Percentiles rank a stretch among this genome's conserved stretches.
phyloP scores from a whole-genome alignment of 1,140 invertebrate genomes.

The Meloidogyne hapla region DNA sequence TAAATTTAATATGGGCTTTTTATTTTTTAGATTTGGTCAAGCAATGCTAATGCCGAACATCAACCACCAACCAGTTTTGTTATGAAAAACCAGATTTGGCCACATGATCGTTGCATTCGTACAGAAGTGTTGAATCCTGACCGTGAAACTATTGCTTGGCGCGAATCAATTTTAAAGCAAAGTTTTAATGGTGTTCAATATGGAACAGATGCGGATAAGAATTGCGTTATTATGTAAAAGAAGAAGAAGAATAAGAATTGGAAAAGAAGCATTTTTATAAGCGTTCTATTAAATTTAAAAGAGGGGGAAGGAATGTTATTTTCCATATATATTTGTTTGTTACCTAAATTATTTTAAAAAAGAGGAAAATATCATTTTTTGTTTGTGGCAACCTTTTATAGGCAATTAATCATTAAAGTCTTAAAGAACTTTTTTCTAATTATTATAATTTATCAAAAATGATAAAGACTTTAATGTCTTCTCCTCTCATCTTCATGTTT shows the following conservation, averaged over 20 bases:
- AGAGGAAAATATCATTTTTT: background rate
- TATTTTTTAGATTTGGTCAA: constrained; percentile 43
- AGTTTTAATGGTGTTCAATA: constrained; percentile 31
- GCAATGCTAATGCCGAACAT: constrained; percentile 39
- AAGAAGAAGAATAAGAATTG: background rate
- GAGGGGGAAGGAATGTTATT: background rate
- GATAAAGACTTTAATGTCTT: background rate
- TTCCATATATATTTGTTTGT: background rate
- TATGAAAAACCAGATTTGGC: constrained; percentile 55
- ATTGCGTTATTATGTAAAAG: constrained; percentile 49
- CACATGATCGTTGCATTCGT: constrained; percentile 40
- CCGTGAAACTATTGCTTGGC: constrained; percentile 34
- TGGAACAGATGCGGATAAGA: constrained; percentile 33
- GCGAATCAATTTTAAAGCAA: constrained; percentile 30
- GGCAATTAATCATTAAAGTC: background rate
- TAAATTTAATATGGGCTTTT: background rate
- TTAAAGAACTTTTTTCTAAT: background rate
- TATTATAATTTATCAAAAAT: background rate
- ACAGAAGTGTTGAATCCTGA: constrained; percentile 43
- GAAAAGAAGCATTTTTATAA: constrained; percentile 1
- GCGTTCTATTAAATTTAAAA: background rate
- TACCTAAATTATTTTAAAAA: background rate
- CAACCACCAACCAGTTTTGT: constrained; percentile 43
- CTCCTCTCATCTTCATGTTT: background rate
- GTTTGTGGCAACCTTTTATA: background rate